Evolutionary conservation across 1,140 invertebrate species (phyloP), one percentile per base, ranked within the genome.

Genomic region (Bombus waltoni): DNA sequence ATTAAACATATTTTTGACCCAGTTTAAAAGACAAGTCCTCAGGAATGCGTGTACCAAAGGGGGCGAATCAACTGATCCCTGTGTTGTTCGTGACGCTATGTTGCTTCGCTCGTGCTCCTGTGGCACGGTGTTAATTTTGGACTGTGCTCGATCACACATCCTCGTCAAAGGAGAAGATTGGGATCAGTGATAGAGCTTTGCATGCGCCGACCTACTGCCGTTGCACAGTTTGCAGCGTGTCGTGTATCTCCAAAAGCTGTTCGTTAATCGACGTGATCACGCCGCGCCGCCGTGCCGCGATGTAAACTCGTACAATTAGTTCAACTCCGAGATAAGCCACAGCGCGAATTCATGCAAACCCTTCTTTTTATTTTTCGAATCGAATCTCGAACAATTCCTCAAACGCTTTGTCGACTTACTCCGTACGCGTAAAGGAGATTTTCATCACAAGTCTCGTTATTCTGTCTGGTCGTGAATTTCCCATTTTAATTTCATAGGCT

Each of bases 41-140:
- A 38, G 42, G 18, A 72, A 28, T 18, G 35, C 62, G 72, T 65
- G 47, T n/a, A 57, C 62, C 74, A 70, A 79, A 77, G 53, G 74
- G 74, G 57, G 65, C 71, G 47, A 83, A 83, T 70, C 62, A 82
- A 81, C 80, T 47, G 57, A 62, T 66, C 70, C 53, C 62, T 89
- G 73, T 47, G 88, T 83, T 85, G 85, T 89, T 87, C 74, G 42
- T 85, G 81, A 89, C 66, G 77, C 65, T 66, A 74, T 70, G 57
- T 79, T 87, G 65, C 44, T 68, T 53, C 71, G 65, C 72, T 82
- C 76, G 71, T 85, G 76, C 70, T 89, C 76, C 47, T 87, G 59
- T 66, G 47, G 78, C 73, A 65, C 72, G 57, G 86, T 66, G 82
- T 90, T 90, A 89, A 90, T 90, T 90, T 89, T 87, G 79, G 85